Evolutionary conservation across 2,888 invertebrate species (phyloP).

Genomic region (Polyommatus iphigenia): DNA sequence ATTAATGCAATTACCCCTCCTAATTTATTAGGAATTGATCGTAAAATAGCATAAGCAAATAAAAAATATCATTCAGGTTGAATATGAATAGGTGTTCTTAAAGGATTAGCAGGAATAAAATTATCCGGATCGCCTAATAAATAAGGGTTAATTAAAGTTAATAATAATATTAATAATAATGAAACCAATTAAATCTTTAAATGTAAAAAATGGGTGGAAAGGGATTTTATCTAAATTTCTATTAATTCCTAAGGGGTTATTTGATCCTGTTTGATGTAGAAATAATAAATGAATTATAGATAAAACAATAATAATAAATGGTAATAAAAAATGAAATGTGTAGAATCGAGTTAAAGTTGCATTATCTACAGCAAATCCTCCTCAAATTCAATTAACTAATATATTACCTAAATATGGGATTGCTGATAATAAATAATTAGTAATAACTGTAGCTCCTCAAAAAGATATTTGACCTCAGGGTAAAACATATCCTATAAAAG

Average conservation of each 20-base stretch:
- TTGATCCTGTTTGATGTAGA: constrained; percentile 84
- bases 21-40: constrained; percentile 88
- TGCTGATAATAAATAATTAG: constrained; percentile 85
- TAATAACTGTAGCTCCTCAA: constrained; percentile 90
- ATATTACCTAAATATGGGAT: constrained; percentile 83
- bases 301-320: constrained; percentile 83
- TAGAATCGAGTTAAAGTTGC: constrained; percentile 89
- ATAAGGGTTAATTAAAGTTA: constrained; percentile 80
- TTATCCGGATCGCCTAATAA: constrained; percentile 86
- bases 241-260: constrained; percentile 80
- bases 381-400: constrained; percentile 87
- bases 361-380: constrained; percentile 87
- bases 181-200: constrained; percentile 83
- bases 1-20: constrained; percentile 86
- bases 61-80: constrained; percentile 93
- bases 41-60: constrained; percentile 90
- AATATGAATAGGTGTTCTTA: constrained; percentile 87
- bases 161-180: constrained; percentile 75
- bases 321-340: constrained; percentile 86
- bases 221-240: constrained; percentile 85
- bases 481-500: constrained; percentile 88
- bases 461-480: constrained; percentile 91
- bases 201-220: constrained; percentile 83
- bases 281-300: constrained; percentile 84
- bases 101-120: constrained; percentile 84